Percentiles rank a stretch among this genome's conserved stretches.
Evolutionary conservation across 1,140 invertebrate species (phyloP).

Genomic region (Brachionus koreanus): DNA sequence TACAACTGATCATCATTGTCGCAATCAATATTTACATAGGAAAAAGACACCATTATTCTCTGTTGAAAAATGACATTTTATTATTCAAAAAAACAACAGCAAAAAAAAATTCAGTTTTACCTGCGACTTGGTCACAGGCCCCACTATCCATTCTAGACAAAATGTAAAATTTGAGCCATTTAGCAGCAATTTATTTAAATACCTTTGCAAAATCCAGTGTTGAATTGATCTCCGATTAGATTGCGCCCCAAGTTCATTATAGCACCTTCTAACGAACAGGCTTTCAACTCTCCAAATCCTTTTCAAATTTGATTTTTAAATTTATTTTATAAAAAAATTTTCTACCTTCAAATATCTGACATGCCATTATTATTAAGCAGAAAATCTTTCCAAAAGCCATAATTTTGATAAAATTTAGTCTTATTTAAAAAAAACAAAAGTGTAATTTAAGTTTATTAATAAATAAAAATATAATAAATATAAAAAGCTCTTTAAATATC

Average conservation of each 20-base stretch:
- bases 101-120: not conserved
- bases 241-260: not conserved
- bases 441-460: not conserved
- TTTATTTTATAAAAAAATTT: not conserved
- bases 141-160: conserved; percentile 32
- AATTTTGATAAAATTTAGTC: not conserved
- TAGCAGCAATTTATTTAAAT: not conserved
- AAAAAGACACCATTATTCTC: conserved; percentile 35
- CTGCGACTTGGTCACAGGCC: conserved; percentile 28
- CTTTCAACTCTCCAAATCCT: not conserved
- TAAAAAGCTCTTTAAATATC: not conserved
- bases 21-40: conserved; percentile 21
- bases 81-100: not conserved
- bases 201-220: conserved; percentile 33
- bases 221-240: conserved; percentile 18
- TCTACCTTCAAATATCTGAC: not conserved
- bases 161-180: not conserved
- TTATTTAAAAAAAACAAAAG: not conserved
- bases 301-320: not conserved
- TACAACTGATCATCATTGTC: conserved; percentile 9
- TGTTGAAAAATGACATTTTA: not conserved
- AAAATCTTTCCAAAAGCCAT: not conserved
- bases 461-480: too few species aligned
- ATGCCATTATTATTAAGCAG: not conserved
- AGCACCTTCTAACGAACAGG: not conserved